These are phyloP conservation scores for Drosophila peninsularis DNA, from an alignment of 2,888 invertebrate species.

Conservation along the genomic window DNA sequence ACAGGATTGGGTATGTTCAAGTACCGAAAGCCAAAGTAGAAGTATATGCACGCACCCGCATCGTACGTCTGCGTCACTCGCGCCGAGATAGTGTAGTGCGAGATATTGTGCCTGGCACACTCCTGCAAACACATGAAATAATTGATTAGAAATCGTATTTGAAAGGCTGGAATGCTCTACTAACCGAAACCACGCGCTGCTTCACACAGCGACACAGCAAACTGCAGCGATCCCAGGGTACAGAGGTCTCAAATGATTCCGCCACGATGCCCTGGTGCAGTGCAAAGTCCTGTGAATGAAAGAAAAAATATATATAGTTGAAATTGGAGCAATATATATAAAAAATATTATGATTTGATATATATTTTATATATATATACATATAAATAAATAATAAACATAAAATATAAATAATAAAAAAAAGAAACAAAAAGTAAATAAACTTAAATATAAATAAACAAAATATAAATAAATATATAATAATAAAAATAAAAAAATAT, in stretches of 20 bases:
- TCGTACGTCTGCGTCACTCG: conserved; percentile 98
- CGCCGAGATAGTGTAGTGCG: conserved; percentile 89
- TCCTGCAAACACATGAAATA: conserved; percentile 83
- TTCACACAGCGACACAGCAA: conserved; percentile 96
- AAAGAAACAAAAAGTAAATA: too few species aligned
- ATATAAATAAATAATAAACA: too few species aligned
- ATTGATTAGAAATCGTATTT: too few species aligned
- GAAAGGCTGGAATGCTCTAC: conserved; percentile 24
- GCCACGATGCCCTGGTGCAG: conserved; percentile 94
- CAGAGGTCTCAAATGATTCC: conserved; percentile 99
- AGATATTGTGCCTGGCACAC: conserved; percentile 87
- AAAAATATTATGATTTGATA: too few species aligned
- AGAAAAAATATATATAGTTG: not conserved
- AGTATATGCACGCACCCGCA: conserved; percentile 97
- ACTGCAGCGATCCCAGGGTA: conserved; percentile 96
- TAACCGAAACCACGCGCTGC: conserved; percentile 88
- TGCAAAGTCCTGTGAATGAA: conserved; percentile 92
- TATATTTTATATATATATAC: too few species aligned
- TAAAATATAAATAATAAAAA: too few species aligned
- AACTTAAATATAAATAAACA: too few species aligned
- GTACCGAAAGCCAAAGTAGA: conserved; percentile 95
- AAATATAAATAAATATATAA: too few species aligned
- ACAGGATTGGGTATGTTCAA: conserved; percentile 88
- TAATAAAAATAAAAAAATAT: too few species aligned
- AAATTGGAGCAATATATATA: too few species aligned